Base-by-base conservation (phyloP, 2,888 invertebrate species). In the Allygus modestus region DNA sequence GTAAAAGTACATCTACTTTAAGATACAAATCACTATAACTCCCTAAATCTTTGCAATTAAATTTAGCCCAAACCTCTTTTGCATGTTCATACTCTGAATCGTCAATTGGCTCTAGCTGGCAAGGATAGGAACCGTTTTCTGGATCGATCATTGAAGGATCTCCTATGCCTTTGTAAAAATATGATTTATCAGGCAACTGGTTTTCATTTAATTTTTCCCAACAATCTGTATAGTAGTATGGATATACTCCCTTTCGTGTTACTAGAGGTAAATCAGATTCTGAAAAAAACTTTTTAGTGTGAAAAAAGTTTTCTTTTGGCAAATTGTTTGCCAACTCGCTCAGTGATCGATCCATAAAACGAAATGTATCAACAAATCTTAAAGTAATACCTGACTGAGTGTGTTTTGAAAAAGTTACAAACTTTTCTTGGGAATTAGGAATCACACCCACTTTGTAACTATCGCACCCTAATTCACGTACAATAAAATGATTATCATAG, bases 71-170 rank as follows among this genome's bases (percentile, higher is more conserved):
- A 0, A 90, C 88, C 2, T 86, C 86, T 61, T 86, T 37, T 5
- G 90, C 90, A 87, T 89, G 89, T n/a, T 86, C 54, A 86, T 90
- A 90, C 75, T 89, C 88, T 31, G 83, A 85, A 12, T 46, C 46
- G n/a, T 17, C 17, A 12, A 46, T 46, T 46, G n/a, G 11, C 12
- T 46, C n/a, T 9, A 17, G 7, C 12, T 46, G 46, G 12, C 12
- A 17, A 2, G 46, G n/a, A 46, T 12, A 46, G 2, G 1, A 1
- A 46, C 12, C 46, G 17, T 46, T 46, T 46, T 46, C 46, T 46
- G 46, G 46, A 46, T 87, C 85, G 31, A 84, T 85, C 43, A 89
- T 88, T 28, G 86, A 26, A 20, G 85, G 61, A 75, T 89, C 83
- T 15, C 51, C 87, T 17, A 88, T 23, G 15, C 26, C 58, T 84